Conservation (phyloP, 1,140 invertebrate species). For the Trinorchestia longiramus region DNA sequence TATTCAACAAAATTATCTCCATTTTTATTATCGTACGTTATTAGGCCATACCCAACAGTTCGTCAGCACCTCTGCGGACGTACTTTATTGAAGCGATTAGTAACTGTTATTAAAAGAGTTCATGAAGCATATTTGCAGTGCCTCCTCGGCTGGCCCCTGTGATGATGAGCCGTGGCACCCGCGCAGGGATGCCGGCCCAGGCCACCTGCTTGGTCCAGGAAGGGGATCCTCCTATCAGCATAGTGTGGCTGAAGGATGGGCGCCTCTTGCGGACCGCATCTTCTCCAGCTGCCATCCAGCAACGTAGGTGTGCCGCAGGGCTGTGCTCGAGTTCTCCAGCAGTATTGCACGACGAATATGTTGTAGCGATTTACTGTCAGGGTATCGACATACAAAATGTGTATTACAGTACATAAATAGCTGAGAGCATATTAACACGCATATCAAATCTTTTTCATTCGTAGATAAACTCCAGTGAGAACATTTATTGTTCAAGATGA, state of each 20-base stretch:
- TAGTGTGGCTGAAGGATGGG: conserved; percentile 83
- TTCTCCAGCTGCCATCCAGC: conserved; percentile 69
- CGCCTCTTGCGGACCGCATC: conserved; percentile 73
- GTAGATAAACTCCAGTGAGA: no score
- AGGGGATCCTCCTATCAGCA: conserved; percentile 81
- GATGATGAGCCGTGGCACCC: conserved; percentile 73
- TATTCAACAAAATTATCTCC: not conserved
- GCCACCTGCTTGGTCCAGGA: conserved; percentile 92
- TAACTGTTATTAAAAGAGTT: not conserved
- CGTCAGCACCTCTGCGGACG: not conserved
- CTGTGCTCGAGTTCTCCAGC: not conserved
- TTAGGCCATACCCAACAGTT: not conserved
- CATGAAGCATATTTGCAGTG: conserved; percentile 60
- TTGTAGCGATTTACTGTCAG: no score
- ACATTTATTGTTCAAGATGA: no score
- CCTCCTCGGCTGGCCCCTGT: conserved; percentile 63
- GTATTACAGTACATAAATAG: no score
- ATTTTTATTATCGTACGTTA: not conserved
- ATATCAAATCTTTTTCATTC: no score
- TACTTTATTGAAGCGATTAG: not conserved
- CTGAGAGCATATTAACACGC: no score
- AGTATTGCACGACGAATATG: no score
- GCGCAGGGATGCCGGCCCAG: conserved; percentile 74
- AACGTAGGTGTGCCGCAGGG: not conserved
- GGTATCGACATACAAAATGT: no score